Percentiles rank a stretch among this genome's conserved stretches.
Conservation (phyloP, 2,113 vertebrate species). For the Nymphicus hollandicus region DNA sequence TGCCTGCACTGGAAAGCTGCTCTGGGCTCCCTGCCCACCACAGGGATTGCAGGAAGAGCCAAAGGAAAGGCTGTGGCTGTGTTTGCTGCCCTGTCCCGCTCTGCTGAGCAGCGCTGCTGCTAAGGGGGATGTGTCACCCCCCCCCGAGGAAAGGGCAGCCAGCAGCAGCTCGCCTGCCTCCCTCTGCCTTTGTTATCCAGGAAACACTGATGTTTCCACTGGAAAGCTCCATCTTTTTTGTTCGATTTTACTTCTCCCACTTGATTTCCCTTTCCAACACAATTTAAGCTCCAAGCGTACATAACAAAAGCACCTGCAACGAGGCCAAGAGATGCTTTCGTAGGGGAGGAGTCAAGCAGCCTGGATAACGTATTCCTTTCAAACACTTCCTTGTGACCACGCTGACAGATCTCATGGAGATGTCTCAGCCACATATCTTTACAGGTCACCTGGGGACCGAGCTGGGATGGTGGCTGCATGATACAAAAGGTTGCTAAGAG, state of each 20-base stretch:
- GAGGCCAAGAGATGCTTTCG: not conserved
- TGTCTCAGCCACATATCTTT: rapidly evolving
- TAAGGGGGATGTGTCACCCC: not conserved
- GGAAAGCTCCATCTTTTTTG: not conserved
- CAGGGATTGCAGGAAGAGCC: not conserved
- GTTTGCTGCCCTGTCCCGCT: rapidly evolving
- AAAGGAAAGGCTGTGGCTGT: not conserved
- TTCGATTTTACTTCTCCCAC: rapidly evolving
- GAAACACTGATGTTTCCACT: not conserved
- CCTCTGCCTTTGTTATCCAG: not conserved
- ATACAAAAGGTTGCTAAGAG: not conserved
- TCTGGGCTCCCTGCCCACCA: not conserved
- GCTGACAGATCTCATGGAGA: rapidly evolving
- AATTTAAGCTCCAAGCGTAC: not conserved
- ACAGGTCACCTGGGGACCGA: not conserved
- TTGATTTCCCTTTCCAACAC: not conserved
- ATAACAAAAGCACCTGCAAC: not conserved
- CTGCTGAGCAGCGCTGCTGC: not conserved
- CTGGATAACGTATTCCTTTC: not conserved
- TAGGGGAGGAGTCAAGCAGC: not conserved
- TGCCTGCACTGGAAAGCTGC: not conserved
- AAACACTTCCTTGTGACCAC: not conserved
- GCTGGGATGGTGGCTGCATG: rapidly evolving
- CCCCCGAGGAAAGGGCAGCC: not conserved
- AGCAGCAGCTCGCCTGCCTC: not conserved